These are phyloP conservation scores for Eptesicus fuscus DNA, from an alignment of 2,113 vertebrate genomes.

Conservation along the genomic window DNA sequence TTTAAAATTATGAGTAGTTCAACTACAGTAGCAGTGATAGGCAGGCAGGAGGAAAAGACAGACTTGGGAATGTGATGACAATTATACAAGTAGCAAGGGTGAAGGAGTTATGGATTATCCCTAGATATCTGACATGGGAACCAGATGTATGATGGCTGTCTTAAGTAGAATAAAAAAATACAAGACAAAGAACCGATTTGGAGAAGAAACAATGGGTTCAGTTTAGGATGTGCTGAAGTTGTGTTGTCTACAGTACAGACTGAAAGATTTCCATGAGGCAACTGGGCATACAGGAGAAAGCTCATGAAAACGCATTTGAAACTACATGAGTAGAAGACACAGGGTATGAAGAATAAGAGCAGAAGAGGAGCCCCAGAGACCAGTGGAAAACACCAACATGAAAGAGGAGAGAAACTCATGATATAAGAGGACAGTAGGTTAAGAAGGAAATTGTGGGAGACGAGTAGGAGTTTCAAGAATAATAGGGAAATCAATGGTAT, in stretches of 20 bases:
- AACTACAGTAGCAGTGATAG: not conserved
- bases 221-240: not conserved
- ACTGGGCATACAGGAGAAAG: not conserved
- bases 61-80: not conserved
- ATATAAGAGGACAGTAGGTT: not conserved
- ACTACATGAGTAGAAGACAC: not conserved
- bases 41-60: not conserved
- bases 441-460: not conserved
- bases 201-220: not conserved
- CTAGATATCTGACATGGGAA: not conserved
- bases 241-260: not conserved
- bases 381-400: not conserved
- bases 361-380: not conserved
- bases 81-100: not conserved
- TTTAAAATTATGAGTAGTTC: not conserved
- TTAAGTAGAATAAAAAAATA: not conserved
- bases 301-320: not conserved
- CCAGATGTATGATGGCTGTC: not conserved
- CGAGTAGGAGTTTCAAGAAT: not conserved
- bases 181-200: not conserved
- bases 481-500: not conserved
- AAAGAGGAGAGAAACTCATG: not conserved
- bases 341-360: not conserved
- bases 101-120: not conserved
- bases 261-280: not conserved